phyloP scores from a whole-genome alignment of 2,888 invertebrate species.

The Nomada lathburiana region DNA sequence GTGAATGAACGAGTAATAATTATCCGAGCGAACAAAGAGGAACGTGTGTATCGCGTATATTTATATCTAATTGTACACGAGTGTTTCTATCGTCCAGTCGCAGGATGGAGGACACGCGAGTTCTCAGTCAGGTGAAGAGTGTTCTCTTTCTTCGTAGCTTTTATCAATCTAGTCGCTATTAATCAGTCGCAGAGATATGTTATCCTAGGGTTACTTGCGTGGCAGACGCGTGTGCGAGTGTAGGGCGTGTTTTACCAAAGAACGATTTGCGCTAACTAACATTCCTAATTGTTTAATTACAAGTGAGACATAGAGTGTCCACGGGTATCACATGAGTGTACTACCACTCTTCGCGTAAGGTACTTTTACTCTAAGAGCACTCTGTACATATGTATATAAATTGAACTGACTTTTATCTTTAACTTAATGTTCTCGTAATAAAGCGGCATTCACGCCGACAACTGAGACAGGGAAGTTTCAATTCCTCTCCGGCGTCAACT shows the following conservation, averaged over 20 bases:
- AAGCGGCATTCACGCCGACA: slow-evolving; percentile 28
- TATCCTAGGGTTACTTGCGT: slow-evolving; percentile 66
- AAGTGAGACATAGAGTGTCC: slow-evolving; percentile 49
- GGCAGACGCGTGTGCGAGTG: slow-evolving; percentile 65
- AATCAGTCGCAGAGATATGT: slow-evolving; percentile 69
- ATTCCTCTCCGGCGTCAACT: neutral
- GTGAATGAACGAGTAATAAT: slow-evolving; percentile 17
- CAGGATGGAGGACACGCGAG: slow-evolving; percentile 12
- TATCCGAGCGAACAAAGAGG: neutral
- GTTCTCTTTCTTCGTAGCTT: slow-evolving; percentile 68
- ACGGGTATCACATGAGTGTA: slow-evolving; percentile 44
- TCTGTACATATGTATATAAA: slow-evolving; percentile 81
- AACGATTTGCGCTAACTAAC: slow-evolving; percentile 63
- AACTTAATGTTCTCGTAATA: slow-evolving; percentile 66
- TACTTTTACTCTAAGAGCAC: slow-evolving; percentile 60
- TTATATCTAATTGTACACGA: slow-evolving; percentile 35
- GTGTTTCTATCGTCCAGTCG: slow-evolving; percentile 53
- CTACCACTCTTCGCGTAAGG: slow-evolving; percentile 53
- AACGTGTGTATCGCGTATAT: slow-evolving; percentile 11
- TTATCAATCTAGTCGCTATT: slow-evolving; percentile 79
- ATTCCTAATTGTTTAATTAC: slow-evolving; percentile 77
- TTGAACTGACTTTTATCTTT: slow-evolving; percentile 66
- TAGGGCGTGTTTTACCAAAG: slow-evolving; percentile 64
- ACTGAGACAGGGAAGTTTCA: slow-evolving; percentile 8
- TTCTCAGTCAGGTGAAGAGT: slow-evolving; percentile 34